A percentile compares a stretch with the other conserved stretches of the same genome.
Conservation (phyloP, 1,140 invertebrate genomes). For the Lepidostoma basale region DNA sequence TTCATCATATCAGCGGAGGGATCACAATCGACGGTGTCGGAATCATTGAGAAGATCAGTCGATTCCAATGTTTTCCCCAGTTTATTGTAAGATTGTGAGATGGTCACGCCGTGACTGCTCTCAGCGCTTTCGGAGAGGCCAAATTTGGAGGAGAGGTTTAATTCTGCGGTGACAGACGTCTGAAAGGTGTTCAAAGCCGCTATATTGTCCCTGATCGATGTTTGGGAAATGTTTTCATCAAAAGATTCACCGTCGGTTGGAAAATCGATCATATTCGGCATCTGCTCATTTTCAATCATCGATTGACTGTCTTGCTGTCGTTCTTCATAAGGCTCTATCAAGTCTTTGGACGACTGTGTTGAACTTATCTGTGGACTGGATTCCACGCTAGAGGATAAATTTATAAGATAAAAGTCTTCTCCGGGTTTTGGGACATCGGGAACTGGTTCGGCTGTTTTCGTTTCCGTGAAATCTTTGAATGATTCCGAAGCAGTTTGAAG, state of each 20-base stretch:
- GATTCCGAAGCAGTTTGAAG: constrained; percentile 13
- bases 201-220: no score
- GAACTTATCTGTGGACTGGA: background rate
- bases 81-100: background rate
- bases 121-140: background rate
- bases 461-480: constrained; percentile 10
- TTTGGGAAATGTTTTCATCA: no score
- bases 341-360: background rate
- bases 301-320: no score
- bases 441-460: background rate
- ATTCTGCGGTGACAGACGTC: background rate
- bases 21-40: background rate
- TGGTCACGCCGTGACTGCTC: background rate
- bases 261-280: no score
- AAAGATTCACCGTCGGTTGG: no score
- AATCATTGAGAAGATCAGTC: constrained; percentile 1
- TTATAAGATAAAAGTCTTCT: background rate
- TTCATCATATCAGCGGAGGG: no score
- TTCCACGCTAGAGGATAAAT: background rate
- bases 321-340: background rate
- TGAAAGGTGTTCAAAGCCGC: background rate
- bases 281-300: no score
- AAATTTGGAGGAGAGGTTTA: background rate
- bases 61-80: constrained; percentile 6
- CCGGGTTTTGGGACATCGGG: background rate